These are phyloP conservation scores for Lepidothrix coronata DNA, from an alignment of 2,113 vertebrate genomes.

Conservation along the genomic window DNA sequence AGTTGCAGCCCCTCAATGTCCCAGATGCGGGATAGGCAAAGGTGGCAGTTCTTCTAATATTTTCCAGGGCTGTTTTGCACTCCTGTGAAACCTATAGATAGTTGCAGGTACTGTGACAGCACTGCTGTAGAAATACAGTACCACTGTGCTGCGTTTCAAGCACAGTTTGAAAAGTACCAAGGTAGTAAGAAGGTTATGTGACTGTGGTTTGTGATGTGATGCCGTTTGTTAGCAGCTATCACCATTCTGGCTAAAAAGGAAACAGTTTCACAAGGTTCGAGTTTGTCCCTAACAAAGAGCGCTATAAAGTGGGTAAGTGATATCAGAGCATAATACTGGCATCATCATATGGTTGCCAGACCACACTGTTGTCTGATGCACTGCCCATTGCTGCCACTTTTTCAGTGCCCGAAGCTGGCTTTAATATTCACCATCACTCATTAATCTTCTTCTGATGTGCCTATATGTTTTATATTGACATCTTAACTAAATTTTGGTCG, in stretches of 20 bases:
- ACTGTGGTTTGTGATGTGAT: neutral
- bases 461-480: neutral
- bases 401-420: neutral
- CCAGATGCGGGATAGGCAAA: neutral
- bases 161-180: neutral
- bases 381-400: neutral
- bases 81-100: neutral
- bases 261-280: neutral
- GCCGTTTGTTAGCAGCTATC: fast-evolving
- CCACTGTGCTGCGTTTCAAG: neutral
- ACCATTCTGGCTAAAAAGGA: neutral
- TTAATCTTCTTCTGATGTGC: neutral
- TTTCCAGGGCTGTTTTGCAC: neutral
- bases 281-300: neutral
- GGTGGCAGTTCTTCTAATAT: neutral
- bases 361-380: neutral
- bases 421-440: neutral
- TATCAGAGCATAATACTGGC: neutral
- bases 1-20: neutral
- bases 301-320: neutral
- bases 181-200: neutral
- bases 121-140: neutral
- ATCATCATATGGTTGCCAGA: neutral
- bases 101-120: neutral
- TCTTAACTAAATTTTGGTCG: neutral